A percentile compares a stretch with the other conserved stretches of the same genome.
These are phyloP conservation scores for Philereme transversata DNA, from an alignment of 2,888 invertebrate species.

Conservation along the genomic window DNA sequence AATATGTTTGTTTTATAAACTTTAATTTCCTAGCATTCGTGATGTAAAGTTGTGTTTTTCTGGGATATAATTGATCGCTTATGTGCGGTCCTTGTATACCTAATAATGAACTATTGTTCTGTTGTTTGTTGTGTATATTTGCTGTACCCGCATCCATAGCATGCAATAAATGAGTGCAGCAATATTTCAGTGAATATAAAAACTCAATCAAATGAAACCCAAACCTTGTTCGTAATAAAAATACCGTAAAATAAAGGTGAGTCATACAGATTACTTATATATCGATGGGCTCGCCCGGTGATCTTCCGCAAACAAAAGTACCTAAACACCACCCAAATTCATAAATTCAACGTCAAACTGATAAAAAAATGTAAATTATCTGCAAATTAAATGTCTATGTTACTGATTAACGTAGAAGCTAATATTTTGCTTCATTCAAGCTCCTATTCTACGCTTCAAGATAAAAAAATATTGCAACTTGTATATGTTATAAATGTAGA, in stretches of 20 bases:
- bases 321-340: slow-evolving; percentile 9
- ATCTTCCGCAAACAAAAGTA: slow-evolving; percentile 34
- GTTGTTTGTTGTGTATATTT: slow-evolving; percentile 4
- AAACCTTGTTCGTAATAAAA: slow-evolving; percentile 22
- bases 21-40: too few species aligned
- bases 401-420: neutral
- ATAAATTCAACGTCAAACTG: slow-evolving; percentile 11
- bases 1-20: too few species aligned
- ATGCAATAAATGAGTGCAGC: slow-evolving; percentile 37
- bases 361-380: neutral
- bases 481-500: slow-evolving; percentile 5
- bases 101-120: neutral
- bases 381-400: slow-evolving; percentile 5
- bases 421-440: slow-evolving; percentile 27
- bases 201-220: slow-evolving; percentile 24
- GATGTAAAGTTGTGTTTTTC: too few species aligned
- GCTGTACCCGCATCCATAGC: slow-evolving; percentile 45
- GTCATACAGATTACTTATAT: slow-evolving; percentile 30
- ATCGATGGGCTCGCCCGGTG: slow-evolving; percentile 33
- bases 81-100: too few species aligned
- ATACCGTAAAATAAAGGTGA: slow-evolving; percentile 31
- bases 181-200: slow-evolving; percentile 27
- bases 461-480: slow-evolving; percentile 14
- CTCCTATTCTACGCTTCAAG: slow-evolving; percentile 21
- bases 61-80: too few species aligned